These are phyloP conservation scores for Agapornis canus DNA, from an alignment of 2,797 vertebrate species.

Conservation along the genomic window DNA sequence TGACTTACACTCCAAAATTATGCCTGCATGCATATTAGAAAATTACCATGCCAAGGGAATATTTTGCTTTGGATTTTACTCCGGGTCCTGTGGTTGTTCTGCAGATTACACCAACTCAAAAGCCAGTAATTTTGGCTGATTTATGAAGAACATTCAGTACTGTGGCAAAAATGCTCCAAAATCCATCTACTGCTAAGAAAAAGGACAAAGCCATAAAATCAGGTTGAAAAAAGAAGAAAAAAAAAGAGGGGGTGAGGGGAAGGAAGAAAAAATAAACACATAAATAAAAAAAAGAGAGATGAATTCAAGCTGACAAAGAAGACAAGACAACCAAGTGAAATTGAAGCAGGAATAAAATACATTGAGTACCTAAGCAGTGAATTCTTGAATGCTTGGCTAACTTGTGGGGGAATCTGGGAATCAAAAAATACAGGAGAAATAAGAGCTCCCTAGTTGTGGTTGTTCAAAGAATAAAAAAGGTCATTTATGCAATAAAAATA, in stretches of 20 bases:
- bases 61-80: neutral
- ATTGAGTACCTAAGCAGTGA: neutral
- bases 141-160: conserved; percentile 12
- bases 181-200: neutral
- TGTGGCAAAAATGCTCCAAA: neutral
- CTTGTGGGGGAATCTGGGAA: neutral
- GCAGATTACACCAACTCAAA: neutral
- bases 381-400: neutral
- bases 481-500: neutral
- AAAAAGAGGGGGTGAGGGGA: rapidly evolving
- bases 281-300: neutral
- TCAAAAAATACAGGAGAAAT: neutral
- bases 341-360: neutral
- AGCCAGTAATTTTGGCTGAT: neutral
- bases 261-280: rapidly evolving
- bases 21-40: neutral
- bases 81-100: neutral
- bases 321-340: neutral
- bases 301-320: neutral
- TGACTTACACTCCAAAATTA: neutral
- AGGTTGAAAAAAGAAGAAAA: rapidly evolving
- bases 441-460: neutral
- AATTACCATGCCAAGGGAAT: neutral
- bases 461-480: neutral
- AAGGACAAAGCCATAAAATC: neutral